These are phyloP conservation scores for Brachyalestes nurse DNA, from an alignment of 2,797 vertebrate genomes.

Conservation along the genomic window DNA sequence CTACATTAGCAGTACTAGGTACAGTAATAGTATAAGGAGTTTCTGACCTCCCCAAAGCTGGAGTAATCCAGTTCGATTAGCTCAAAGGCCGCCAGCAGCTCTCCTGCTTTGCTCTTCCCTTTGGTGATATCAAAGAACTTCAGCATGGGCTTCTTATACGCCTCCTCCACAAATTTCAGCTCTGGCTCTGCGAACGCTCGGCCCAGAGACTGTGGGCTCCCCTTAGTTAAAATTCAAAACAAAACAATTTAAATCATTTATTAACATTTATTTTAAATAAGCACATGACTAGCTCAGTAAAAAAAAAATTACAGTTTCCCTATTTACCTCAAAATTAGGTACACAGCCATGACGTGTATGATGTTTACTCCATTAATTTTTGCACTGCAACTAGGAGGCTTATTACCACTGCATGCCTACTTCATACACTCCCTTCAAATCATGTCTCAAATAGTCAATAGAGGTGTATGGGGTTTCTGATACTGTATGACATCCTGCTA, in stretches of 20 bases:
- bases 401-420: no score
- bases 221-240: conserved; percentile 67
- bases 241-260: neutral
- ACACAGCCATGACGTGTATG: neutral
- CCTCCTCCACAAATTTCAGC: conserved; percentile 85
- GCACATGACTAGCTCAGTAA: no score
- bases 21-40: neutral
- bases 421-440: no score
- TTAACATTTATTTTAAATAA: neutral
- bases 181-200: conserved; percentile 85
- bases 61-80: conserved; percentile 91
- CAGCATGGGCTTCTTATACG: conserved; percentile 81
- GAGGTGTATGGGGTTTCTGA: no score
- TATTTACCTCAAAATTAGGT: neutral
- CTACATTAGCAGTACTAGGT: neutral
- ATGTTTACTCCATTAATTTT: neutral
- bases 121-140: conserved; percentile 87
- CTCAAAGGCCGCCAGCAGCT: conserved; percentile 90
- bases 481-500: no score
- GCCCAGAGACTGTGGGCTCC: conserved; percentile 81
- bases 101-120: conserved; percentile 81
- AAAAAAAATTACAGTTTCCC: no score
- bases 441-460: no score
- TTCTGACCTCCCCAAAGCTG: conserved; percentile 58
- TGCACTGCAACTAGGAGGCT: neutral